phyloP scores from a whole-genome alignment of 53 echinoderm and acorn worm species.

The Echinarachnius parma region DNA sequence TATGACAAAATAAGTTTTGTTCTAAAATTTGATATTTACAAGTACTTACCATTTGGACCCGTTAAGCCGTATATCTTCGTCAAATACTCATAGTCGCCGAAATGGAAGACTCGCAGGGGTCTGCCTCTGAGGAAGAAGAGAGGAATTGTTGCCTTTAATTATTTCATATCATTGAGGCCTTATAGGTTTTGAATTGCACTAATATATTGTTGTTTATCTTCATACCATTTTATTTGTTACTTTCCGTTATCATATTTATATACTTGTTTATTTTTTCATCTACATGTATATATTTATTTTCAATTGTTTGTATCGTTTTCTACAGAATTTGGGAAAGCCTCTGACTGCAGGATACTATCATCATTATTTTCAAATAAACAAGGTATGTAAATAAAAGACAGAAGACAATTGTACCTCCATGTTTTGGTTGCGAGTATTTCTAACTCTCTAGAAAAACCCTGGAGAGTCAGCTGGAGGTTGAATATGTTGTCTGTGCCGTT shows the following conservation, averaged over 20 bases:
- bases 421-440: neutral
- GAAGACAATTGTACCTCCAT: constrained; percentile 30
- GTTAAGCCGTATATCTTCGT: constrained; percentile 2
- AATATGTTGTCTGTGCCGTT: constrained; percentile 8
- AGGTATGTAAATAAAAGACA: neutral
- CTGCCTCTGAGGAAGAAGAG: neutral
- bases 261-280: too few relatives aligned
- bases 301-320: neutral
- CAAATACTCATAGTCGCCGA: neutral
- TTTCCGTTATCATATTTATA: neutral
- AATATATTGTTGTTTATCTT: neutral
- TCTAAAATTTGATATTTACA: neutral
- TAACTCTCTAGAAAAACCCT: constrained; percentile 4
- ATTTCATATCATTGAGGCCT: neutral
- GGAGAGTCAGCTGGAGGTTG: constrained; percentile 8
- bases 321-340: neutral
- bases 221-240: neutral
- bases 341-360: neutral
- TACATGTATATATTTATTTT: too few relatives aligned
- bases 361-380: neutral
- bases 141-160: neutral
- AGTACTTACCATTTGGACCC: constrained; percentile 1
- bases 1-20: neutral
- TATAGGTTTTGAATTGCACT: neutral
- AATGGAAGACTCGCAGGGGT: neutral